Percentiles rank a stretch among this genome's conserved stretches.
Conservation (phyloP, 2,797 vertebrate genomes). For the Microctenopoma lineatum region DNA sequence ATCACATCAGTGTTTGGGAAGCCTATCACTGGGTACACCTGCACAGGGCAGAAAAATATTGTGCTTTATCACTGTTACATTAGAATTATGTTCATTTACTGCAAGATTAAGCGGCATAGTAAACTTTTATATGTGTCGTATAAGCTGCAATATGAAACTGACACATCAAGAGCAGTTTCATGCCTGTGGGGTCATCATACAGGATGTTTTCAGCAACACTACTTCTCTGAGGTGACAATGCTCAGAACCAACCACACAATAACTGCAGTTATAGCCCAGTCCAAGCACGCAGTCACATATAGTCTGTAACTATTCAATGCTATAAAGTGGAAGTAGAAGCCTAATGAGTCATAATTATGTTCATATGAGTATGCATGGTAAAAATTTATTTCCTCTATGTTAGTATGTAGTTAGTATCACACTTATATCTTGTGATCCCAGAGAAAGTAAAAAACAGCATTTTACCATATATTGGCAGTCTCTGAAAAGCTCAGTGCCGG, state of each 20-base stretch:
- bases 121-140: background rate
- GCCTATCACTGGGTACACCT: conserved; percentile 83
- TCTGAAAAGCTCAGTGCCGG: conserved; percentile 83
- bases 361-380: background rate
- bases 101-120: background rate
- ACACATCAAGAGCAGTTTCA: too few relatives aligned
- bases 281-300: too few relatives aligned
- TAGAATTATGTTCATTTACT: background rate
- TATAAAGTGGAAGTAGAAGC: background rate
- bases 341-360: background rate
- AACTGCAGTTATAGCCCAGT: background rate
- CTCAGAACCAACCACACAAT: background rate
- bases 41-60: conserved; percentile 24
- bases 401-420: background rate
- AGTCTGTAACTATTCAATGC: too few relatives aligned
- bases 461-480: conserved; percentile 83
- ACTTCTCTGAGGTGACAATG: too few relatives aligned
- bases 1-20: conserved; percentile 80
- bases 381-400: background rate
- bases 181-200: conserved; percentile 16
- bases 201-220: background rate
- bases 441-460: conserved; percentile 3
- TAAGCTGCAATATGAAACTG: background rate
- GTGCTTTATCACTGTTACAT: background rate
- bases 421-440: background rate